These are phyloP conservation scores for Macroglossus sobrinus DNA, from an alignment of 2,113 vertebrate genomes.

Conservation along the genomic window DNA sequence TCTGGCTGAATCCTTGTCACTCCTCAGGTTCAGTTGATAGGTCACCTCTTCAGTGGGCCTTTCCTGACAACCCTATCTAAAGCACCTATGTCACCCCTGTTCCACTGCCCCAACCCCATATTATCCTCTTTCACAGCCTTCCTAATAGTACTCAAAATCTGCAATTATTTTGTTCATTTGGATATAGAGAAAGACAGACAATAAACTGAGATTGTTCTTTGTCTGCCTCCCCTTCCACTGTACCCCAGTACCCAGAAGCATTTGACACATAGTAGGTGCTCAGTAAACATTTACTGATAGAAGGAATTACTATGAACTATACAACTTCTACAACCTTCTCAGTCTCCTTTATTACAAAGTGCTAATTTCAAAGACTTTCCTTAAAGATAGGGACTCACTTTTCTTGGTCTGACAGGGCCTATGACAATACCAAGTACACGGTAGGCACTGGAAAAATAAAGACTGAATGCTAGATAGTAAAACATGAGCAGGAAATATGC, in stretches of 20 bases:
- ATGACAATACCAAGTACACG: background rate
- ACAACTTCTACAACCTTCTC: background rate
- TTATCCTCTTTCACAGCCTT: background rate
- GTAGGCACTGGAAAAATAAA: background rate
- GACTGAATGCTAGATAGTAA: background rate
- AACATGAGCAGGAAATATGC: background rate
- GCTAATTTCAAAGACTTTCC: background rate
- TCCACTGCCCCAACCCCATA: accelerated
- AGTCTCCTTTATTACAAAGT: background rate
- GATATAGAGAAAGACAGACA: background rate
- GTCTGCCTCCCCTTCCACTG: background rate
- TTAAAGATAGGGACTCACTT: background rate
- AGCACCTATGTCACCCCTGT: accelerated
- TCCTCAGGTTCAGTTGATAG: background rate
- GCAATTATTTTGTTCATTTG: background rate
- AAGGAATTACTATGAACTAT: background rate
- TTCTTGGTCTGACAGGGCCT: background rate
- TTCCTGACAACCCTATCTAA: background rate
- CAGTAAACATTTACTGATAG: background rate
- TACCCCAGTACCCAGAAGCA: background rate
- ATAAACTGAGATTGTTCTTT: background rate
- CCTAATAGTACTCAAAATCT: background rate
- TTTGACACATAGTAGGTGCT: background rate
- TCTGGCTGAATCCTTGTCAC: background rate
- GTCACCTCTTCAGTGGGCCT: background rate